A percentile compares a stretch with the other conserved stretches of the same genome.
Evolutionary conservation across 2,888 invertebrate genomes (phyloP).

Genomic region (Agrenia bidenticulata): DNA sequence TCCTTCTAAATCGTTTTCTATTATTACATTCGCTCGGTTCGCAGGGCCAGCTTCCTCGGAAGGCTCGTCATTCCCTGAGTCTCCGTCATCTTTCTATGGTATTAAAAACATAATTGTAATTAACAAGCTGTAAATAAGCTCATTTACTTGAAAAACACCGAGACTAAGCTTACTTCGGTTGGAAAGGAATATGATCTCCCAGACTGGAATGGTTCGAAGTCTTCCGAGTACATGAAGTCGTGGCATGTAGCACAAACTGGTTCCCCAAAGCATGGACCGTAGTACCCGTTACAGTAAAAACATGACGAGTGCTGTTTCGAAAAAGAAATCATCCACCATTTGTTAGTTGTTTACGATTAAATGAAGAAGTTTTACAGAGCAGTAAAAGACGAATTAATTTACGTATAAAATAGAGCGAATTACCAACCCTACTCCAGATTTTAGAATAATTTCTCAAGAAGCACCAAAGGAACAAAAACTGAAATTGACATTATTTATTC

Average conservation of each 20-base stretch:
- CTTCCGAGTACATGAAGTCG: slow-evolving; percentile 84
- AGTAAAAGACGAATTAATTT: background rate
- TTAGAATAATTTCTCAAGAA: background rate
- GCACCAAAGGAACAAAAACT: background rate
- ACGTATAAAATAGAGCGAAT: background rate
- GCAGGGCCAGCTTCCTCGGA: slow-evolving; percentile 60
- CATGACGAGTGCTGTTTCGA: slow-evolving; percentile 72
- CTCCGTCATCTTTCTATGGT: slow-evolving; percentile 75
- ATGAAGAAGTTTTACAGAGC: too few relatives aligned
- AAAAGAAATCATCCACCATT: slow-evolving; percentile 20
- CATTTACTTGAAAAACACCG: too few relatives aligned
- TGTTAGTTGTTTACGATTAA: background rate
- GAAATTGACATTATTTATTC: too few relatives aligned
- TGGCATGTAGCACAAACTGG: slow-evolving; percentile 91
- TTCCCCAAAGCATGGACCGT: slow-evolving; percentile 86
- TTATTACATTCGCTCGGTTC: slow-evolving; percentile 17
- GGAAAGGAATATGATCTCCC: background rate
- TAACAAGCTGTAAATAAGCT: too few relatives aligned
- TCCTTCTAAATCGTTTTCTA: background rate
- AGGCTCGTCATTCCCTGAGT: slow-evolving; percentile 94
- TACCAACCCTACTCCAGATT: background rate
- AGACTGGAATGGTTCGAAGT: slow-evolving; percentile 56
- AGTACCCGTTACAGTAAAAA: slow-evolving; percentile 85
- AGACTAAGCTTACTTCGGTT: slow-evolving; percentile 1
- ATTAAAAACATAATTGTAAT: background rate